phyloP scores from a whole-genome alignment of 1,140 invertebrate genomes.

The Pentalonia nigronervosa region DNA sequence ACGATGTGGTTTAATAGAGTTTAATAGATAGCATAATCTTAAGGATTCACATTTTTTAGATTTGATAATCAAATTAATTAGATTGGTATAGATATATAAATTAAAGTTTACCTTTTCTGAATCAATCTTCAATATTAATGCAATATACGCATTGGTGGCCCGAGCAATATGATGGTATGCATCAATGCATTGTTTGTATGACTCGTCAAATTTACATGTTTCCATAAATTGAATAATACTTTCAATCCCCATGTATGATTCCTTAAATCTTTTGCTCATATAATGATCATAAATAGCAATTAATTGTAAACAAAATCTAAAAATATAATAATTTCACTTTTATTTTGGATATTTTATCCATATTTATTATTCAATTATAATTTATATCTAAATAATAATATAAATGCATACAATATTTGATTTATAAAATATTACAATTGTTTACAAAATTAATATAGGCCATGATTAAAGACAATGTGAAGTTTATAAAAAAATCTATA shows the following conservation, averaged over 20 bases:
- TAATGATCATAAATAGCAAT: slow-evolving; percentile 8
- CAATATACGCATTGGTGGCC: neutral
- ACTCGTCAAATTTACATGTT: neutral
- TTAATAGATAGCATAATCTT: too few relatives aligned
- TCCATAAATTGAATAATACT: neutral
- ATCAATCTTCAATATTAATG: neutral
- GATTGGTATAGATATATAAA: neutral
- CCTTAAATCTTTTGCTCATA: neutral
- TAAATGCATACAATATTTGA: too few relatives aligned
- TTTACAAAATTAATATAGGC: too few relatives aligned
- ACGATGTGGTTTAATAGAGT: too few relatives aligned
- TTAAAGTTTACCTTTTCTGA: slow-evolving; percentile 19
- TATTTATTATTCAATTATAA: neutral
- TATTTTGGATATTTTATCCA: neutral
- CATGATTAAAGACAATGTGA: too few relatives aligned
- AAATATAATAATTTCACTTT: neutral
- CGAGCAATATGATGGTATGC: slow-evolving; percentile 13
- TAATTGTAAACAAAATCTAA: slow-evolving; percentile 19
- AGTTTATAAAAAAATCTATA: too few relatives aligned
- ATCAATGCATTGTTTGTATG: neutral
- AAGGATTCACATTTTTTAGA: too few relatives aligned
- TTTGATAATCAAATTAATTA: too few relatives aligned
- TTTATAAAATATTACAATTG: too few relatives aligned
- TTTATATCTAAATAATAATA: neutral
- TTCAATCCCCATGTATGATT: slow-evolving; percentile 14